These are phyloP conservation scores for Prunella fulvescens DNA, from an alignment of 2,113 vertebrate genomes.

Conservation along the genomic window DNA sequence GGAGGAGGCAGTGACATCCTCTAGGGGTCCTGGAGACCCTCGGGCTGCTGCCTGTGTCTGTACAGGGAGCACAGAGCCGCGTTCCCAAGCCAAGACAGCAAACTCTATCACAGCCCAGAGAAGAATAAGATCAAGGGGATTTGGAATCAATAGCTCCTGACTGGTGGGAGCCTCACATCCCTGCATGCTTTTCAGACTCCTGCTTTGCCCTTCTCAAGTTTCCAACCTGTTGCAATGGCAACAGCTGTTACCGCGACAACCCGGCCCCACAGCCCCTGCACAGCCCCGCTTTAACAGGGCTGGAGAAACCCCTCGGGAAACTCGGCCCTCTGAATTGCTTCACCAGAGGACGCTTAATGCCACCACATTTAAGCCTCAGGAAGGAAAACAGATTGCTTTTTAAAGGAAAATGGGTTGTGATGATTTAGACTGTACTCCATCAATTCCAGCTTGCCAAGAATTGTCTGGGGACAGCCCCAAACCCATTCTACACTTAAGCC, in stretches of 20 bases:
- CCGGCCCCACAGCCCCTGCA: not conserved
- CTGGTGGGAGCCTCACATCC: not conserved
- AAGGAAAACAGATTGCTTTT: constrained; percentile 31
- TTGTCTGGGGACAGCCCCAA: not conserved
- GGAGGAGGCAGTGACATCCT: not conserved
- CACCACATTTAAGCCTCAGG: not conserved
- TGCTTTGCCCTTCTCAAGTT: constrained; percentile 34
- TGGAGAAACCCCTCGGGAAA: not conserved
- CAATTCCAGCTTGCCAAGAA: not conserved
- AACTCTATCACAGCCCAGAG: not conserved
- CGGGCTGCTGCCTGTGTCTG: accelerated
- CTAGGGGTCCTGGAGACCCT: not conserved
- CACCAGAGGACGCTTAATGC: not conserved
- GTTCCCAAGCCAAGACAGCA: not conserved
- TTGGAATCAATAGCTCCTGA: constrained; percentile 35
- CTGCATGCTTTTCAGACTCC: not conserved
- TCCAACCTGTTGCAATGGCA: constrained; percentile 50
- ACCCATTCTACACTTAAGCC: not conserved
- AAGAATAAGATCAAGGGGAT: constrained; percentile 48
- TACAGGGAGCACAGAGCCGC: accelerated
- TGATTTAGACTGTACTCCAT: not conserved
- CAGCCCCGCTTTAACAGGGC: not conserved
- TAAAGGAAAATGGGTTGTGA: not conserved
- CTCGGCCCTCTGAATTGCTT: not conserved
- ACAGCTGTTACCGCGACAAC: constrained; percentile 42